Conservation (phyloP, 2,113 vertebrate genomes). For the Acanthochromis polyacanthus region DNA sequence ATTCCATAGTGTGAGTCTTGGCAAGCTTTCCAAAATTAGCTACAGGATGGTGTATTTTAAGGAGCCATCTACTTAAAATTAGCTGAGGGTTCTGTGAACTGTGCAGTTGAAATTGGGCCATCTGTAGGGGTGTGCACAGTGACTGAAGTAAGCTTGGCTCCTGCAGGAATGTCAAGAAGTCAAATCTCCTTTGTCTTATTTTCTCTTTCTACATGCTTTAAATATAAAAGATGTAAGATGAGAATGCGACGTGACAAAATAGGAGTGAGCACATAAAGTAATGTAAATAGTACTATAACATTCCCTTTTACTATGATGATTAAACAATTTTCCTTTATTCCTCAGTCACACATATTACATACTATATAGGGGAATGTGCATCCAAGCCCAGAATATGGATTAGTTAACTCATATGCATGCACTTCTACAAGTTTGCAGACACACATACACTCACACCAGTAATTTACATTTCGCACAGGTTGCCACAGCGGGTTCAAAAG, state of each 20-base stretch:
- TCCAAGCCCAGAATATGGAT: not conserved
- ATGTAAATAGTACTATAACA: too few relatives aligned
- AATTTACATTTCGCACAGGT: slow-evolving; percentile 4
- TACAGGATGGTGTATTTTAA: too few relatives aligned
- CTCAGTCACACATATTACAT: not conserved
- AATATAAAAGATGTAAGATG: too few relatives aligned
- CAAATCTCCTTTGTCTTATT: not conserved
- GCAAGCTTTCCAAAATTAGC: too few relatives aligned
- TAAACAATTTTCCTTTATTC: not conserved
- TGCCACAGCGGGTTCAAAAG: slow-evolving; percentile 3
- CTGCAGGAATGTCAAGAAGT: not conserved
- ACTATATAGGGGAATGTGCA: not conserved
- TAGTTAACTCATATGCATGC: not conserved
- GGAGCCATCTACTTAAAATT: too few relatives aligned
- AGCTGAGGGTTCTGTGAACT: too few relatives aligned
- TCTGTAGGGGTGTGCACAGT: not conserved
- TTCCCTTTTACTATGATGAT: too few relatives aligned
- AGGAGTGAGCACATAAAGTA: not conserved
- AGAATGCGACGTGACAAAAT: not conserved
- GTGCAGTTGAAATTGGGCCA: not conserved
- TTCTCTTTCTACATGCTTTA: not conserved
- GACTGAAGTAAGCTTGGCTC: not conserved
- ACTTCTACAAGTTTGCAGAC: not conserved
- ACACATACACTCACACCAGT: not conserved
- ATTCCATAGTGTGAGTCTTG: too few relatives aligned